Percentiles rank a stretch among this genome's conserved stretches.
phyloP scores from a whole-genome alignment of 1,140 invertebrate genomes.

The Pomacea maculata region DNA sequence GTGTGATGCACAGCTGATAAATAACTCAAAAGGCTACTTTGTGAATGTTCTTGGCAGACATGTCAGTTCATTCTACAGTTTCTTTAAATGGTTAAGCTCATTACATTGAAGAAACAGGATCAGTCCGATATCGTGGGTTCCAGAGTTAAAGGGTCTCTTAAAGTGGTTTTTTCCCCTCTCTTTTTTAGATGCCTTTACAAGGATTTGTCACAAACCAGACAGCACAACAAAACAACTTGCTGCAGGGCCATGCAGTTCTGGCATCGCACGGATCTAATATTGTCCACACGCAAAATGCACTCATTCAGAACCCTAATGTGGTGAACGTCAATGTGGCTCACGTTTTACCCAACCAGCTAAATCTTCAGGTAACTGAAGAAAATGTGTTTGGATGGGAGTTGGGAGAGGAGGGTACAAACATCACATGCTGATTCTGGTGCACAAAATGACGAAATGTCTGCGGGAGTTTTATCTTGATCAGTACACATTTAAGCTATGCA shows the following conservation, averaged over 20 bases:
- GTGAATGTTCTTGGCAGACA: neutral
- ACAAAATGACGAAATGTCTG: no score
- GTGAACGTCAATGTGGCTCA: conserved; percentile 57
- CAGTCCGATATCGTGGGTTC: neutral
- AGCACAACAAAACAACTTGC: conserved; percentile 22
- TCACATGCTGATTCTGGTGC: no score
- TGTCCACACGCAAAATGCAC: conserved; percentile 55
- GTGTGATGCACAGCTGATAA: neutral
- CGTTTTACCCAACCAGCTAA: conserved; percentile 42
- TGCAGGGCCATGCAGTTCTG: conserved; percentile 30
- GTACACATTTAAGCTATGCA: no score
- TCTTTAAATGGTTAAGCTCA: no score
- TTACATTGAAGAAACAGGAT: no score
- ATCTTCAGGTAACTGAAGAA: no score
- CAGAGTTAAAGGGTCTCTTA: neutral
- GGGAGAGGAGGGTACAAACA: no score
- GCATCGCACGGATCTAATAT: conserved; percentile 32
- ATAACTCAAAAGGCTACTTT: neutral
- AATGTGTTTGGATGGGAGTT: no score
- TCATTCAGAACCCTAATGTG: conserved; percentile 58
- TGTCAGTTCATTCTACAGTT: no score
- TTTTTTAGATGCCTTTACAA: conserved; percentile 26
- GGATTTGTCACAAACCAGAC: conserved; percentile 25
- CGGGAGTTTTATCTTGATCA: no score
- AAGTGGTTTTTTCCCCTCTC: neutral